Conservation (phyloP, 1,140 invertebrate species). For the Helicoverpa armigera region DNA sequence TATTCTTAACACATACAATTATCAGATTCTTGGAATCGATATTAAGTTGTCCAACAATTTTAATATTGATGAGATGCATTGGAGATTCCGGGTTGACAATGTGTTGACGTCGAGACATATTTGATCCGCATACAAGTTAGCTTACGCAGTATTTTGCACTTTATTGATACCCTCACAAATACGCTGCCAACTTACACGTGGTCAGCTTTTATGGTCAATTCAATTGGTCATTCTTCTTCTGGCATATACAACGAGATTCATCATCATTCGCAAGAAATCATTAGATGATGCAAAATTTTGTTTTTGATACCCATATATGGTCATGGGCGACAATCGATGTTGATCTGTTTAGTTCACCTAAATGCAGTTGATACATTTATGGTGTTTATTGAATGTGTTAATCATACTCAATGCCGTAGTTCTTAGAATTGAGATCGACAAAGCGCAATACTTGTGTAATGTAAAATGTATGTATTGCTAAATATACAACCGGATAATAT, state of each 20-base stretch:
- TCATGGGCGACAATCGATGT: slow-evolving; percentile 3
- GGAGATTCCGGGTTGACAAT: slow-evolving; percentile 53
- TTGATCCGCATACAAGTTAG: background rate
- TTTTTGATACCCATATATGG: slow-evolving; percentile 8
- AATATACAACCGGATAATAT: slow-evolving; percentile 1
- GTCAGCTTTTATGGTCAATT: slow-evolving; percentile 55
- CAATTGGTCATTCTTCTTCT: slow-evolving; percentile 51
- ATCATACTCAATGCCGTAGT: background rate
- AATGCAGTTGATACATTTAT: slow-evolving; percentile 8
- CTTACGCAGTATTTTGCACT: background rate
- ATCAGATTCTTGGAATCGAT: slow-evolving; percentile 65
- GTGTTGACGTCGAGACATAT: slow-evolving; percentile 32
- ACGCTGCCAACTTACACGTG: slow-evolving; percentile 39
- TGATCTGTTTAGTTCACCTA: slow-evolving; percentile 14
- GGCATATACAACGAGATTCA: slow-evolving; percentile 45
- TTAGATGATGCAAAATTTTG: slow-evolving; percentile 54
- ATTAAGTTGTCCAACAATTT: slow-evolving; percentile 47
- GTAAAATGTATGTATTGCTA: background rate
- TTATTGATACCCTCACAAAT: background rate
- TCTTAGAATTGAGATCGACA: slow-evolving; percentile 5
- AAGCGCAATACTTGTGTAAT: background rate
- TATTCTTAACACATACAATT: slow-evolving; percentile 68
- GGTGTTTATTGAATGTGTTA: background rate
- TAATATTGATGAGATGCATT: slow-evolving; percentile 55
- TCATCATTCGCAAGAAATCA: slow-evolving; percentile 59